Percentiles rank a stretch among this genome's conserved stretches.
These are phyloP conservation scores for Yponomeuta plumbellus DNA, from an alignment of 2,888 invertebrate genomes.

Conservation along the genomic window DNA sequence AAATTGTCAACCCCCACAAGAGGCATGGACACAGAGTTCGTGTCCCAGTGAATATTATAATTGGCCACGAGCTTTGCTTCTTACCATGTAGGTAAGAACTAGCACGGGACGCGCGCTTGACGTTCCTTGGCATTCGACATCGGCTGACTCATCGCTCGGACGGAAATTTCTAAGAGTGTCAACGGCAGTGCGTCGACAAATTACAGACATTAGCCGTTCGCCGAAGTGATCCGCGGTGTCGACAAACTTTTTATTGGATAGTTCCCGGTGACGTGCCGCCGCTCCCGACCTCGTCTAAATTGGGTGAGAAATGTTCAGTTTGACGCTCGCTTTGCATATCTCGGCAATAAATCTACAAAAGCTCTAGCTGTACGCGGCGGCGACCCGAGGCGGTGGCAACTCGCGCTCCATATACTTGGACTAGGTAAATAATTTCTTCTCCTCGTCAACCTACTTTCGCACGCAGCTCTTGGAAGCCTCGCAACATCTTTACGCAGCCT, in stretches of 20 bases:
- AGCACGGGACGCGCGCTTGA: slow-evolving; percentile 33
- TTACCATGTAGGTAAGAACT: slow-evolving; percentile 46
- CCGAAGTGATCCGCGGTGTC: slow-evolving; percentile 34
- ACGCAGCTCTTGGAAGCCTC: neutral
- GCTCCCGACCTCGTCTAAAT: slow-evolving; percentile 42
- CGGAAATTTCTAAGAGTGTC: slow-evolving; percentile 31
- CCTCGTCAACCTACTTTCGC: slow-evolving; percentile 27
- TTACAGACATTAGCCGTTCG: slow-evolving; percentile 39
- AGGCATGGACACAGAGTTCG: slow-evolving; percentile 51
- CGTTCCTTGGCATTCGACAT: slow-evolving; percentile 36
- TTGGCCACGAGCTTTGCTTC: slow-evolving; percentile 53
- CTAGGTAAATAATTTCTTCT: slow-evolving; percentile 37
- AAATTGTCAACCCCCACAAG: slow-evolving; percentile 47
- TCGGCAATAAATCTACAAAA: slow-evolving; percentile 46
- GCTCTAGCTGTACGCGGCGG: slow-evolving; percentile 30
- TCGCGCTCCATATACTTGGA: slow-evolving; percentile 23
- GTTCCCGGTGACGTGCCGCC: slow-evolving; percentile 32
- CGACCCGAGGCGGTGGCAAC: slow-evolving; percentile 20
- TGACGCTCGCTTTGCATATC: slow-evolving; percentile 54
- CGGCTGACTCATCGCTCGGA: slow-evolving; percentile 35
- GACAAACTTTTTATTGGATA: slow-evolving; percentile 48
- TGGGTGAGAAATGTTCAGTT: slow-evolving; percentile 54
- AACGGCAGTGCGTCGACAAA: slow-evolving; percentile 36
- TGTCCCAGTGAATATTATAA: slow-evolving; percentile 55
- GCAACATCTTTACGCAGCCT: neutral